These are phyloP conservation scores for Margarornis squamiger DNA, from an alignment of 2,797 vertebrate species.

Conservation along the genomic window DNA sequence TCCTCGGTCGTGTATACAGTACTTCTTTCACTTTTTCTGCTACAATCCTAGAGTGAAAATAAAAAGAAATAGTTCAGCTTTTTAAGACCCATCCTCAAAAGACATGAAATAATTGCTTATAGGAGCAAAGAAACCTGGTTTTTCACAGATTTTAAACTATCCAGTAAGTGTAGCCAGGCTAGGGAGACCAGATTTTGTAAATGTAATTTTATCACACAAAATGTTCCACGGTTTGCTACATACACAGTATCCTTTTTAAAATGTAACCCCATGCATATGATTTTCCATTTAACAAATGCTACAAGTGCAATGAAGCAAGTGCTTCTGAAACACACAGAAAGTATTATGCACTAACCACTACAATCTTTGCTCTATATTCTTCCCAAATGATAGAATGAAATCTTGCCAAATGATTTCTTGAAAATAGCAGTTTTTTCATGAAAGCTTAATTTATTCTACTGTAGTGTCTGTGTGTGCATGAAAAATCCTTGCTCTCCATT, in stretches of 20 bases:
- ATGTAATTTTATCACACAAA: neutral
- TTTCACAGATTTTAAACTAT: neutral
- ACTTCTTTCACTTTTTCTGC: slow-evolving; percentile 86
- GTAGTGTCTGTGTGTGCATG: neutral
- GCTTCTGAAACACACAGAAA: neutral
- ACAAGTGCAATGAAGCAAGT: neutral
- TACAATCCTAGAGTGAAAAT: slow-evolving; percentile 77
- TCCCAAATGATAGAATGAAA: neutral
- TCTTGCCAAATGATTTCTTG: neutral
- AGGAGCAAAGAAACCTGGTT: neutral
- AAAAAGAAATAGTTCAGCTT: neutral
- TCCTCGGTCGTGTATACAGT: slow-evolving; percentile 88
- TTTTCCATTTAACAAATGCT: neutral
- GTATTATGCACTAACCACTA: neutral
- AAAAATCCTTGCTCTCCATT: neutral
- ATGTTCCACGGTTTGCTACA: neutral
- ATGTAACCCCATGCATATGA: neutral
- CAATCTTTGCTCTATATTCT: neutral
- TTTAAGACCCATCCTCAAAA: neutral
- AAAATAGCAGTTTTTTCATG: neutral
- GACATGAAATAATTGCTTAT: neutral
- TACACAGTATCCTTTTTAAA: neutral
- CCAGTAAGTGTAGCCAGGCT: neutral
- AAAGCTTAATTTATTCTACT: slow-evolving; percentile 4
- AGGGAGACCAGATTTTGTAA: neutral